Evolutionary conservation across 2,113 vertebrate species (phyloP).

Genomic region (Excalfactoria chinensis): DNA sequence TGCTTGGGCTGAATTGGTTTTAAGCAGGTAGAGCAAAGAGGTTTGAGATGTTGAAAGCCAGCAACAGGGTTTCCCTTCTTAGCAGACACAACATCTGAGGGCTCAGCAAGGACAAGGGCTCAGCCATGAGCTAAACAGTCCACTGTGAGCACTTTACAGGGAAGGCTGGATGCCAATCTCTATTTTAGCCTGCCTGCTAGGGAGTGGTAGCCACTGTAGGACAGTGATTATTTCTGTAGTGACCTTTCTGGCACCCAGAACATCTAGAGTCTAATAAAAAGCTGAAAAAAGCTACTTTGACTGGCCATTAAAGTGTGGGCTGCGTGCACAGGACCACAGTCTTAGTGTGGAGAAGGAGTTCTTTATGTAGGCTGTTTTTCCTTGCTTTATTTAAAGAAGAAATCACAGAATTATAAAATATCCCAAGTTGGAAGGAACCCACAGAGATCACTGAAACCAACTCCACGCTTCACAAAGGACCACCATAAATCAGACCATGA

Average conservation of each 20-base stretch:
- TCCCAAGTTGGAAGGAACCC: too few species aligned
- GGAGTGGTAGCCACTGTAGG: background rate
- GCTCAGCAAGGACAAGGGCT: background rate
- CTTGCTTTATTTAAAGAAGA: background rate
- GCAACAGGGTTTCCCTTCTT: background rate
- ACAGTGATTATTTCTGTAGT: background rate
- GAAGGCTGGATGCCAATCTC: background rate
- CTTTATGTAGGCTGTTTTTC: background rate
- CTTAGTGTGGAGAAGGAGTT: background rate
- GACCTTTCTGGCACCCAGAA: background rate
- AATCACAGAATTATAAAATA: background rate
- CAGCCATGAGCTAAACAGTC: background rate
- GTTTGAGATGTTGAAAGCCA: background rate
- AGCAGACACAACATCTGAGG: background rate
- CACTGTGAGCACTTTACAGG: background rate
- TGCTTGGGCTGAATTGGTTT: background rate
- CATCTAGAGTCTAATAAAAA: background rate
- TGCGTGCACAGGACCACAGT: rapidly evolving
- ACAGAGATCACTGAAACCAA: too few species aligned
- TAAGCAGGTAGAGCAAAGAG: background rate
- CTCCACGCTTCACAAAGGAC: too few species aligned
- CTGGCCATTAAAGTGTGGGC: background rate
- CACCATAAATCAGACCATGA: too few species aligned
- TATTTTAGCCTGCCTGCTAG: background rate
- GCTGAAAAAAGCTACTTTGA: background rate